These are phyloP conservation scores for Suillia variegata DNA, from an alignment of 2,888 invertebrate genomes.

Conservation along the genomic window DNA sequence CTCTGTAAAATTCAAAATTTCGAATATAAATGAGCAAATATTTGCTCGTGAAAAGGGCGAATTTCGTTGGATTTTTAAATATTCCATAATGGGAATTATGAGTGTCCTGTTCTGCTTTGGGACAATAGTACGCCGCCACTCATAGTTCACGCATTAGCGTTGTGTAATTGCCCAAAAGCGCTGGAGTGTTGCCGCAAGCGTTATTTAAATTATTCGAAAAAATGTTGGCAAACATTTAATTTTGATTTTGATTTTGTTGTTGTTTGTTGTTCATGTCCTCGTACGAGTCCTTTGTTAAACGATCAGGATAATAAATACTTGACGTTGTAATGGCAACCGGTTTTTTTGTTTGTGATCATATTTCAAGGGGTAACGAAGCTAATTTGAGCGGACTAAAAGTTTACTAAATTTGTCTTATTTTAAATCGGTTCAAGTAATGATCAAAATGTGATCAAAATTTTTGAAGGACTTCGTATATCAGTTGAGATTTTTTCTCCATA, in stretches of 20 bases:
- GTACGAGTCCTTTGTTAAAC: no score
- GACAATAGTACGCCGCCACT: neutral
- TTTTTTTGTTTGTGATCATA: no score
- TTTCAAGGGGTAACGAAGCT: no score
- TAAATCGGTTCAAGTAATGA: no score
- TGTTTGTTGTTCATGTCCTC: no score
- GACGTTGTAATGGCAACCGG: no score
- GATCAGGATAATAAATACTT: no score
- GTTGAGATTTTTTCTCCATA: no score
- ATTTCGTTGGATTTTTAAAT: neutral
- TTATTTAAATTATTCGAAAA: neutral
- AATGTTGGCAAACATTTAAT: conserved; percentile 9
- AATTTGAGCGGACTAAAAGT: no score
- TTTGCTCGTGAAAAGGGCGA: neutral
- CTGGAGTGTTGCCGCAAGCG: neutral
- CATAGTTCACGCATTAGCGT: neutral
- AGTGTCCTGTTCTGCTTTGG: neutral
- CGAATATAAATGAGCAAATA: neutral
- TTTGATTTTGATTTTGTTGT: neutral
- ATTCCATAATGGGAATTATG: neutral
- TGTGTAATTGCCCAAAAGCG: neutral
- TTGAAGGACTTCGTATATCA: no score
- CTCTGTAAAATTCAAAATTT: neutral
- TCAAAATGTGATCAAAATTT: no score
- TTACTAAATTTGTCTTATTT: no score